phyloP scores from a whole-genome alignment of 2,113 vertebrate genomes.

The Pandion haliaetus region DNA sequence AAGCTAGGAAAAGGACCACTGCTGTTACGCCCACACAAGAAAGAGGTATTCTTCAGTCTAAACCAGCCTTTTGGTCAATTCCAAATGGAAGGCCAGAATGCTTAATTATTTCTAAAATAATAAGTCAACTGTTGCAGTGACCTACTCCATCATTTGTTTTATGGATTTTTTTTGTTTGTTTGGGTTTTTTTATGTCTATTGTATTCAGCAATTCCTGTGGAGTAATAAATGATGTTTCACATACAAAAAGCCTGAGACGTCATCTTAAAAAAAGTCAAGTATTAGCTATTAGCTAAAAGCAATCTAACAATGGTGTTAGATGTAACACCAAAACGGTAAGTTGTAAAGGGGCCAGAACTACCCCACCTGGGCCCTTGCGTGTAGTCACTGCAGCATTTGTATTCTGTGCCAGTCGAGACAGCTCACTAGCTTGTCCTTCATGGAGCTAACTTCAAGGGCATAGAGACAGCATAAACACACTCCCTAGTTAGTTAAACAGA shows the following conservation, averaged over 20 bases:
- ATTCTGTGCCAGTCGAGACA: background rate
- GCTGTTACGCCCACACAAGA: background rate
- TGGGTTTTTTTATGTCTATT: background rate
- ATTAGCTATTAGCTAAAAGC: background rate
- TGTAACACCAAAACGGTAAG: background rate
- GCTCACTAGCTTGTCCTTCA: background rate
- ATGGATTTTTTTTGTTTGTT: background rate
- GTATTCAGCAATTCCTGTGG: background rate
- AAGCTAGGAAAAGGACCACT: background rate
- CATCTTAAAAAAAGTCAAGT: background rate
- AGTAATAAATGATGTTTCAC: background rate
- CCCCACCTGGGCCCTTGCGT: background rate
- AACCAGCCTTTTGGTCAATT: background rate
- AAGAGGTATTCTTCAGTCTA: background rate
- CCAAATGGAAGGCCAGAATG: background rate
- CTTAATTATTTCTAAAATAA: background rate
- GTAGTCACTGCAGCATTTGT: background rate
- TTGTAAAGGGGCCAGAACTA: background rate
- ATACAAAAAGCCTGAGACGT: background rate
- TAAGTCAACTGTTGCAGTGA: background rate
- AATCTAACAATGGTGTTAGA: background rate
- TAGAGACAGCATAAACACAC: background rate
- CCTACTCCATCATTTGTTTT: background rate
- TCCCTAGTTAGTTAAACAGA: background rate
- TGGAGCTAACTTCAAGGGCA: background rate